Evolutionary conservation across 2,888 invertebrate species (phyloP).

Genomic region (Eubasilissa splendida): DNA sequence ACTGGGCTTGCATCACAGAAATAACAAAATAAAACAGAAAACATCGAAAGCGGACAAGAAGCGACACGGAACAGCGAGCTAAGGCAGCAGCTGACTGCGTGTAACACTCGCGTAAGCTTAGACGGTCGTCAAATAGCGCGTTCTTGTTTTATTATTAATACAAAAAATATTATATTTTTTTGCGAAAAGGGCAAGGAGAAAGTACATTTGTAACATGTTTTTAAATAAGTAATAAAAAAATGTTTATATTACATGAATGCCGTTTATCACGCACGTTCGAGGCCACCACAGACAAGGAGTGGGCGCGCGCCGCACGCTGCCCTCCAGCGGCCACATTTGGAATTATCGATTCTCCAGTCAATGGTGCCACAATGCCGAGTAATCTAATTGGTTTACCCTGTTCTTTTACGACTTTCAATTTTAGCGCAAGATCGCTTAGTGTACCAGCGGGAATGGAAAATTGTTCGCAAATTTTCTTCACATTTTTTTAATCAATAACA

Average conservation of each 20-base stretch:
- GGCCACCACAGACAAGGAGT: constrained; percentile 67
- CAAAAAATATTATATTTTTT: no score
- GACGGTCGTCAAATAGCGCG: constrained; percentile 64
- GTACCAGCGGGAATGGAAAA: constrained; percentile 28
- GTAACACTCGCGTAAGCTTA: constrained; percentile 58
- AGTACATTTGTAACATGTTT: neutral
- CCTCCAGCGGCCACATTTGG: constrained; percentile 73
- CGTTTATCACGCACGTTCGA: constrained; percentile 57
- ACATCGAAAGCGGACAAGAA: constrained; percentile 75
- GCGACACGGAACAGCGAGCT: constrained; percentile 79
- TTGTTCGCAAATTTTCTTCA: constrained; percentile 11
- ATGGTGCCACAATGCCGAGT: constrained; percentile 66
- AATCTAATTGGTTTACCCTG: constrained; percentile 70
- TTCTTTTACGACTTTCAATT: constrained; percentile 72
- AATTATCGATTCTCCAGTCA: constrained; percentile 71
- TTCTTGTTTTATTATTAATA: constrained; percentile 3
- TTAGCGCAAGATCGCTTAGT: constrained; percentile 64
- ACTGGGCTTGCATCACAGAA: constrained; percentile 73
- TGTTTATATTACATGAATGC: constrained; percentile 18
- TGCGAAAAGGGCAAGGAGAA: neutral
- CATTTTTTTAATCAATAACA: no score
- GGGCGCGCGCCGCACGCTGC: constrained; percentile 71
- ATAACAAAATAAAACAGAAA: constrained; percentile 74
- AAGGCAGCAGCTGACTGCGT: constrained; percentile 80
- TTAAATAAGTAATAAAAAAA: neutral